Base-by-base conservation (phyloP, 2,888 invertebrate species). In the Biston stratarius region DNA sequence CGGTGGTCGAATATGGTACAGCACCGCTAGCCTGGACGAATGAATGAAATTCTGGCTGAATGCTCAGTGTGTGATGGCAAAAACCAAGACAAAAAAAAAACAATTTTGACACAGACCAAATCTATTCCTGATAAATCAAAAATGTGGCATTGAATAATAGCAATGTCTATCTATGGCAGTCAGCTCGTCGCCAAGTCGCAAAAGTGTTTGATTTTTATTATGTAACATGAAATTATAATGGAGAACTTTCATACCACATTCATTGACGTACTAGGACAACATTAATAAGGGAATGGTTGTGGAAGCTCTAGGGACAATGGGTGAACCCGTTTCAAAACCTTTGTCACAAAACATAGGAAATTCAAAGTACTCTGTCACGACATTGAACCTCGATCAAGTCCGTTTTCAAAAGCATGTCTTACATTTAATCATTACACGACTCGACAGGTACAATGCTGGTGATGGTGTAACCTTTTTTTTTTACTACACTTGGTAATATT, bases 331-430 rank as follows among this genome's bases (percentile, higher is more conserved):
- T 48, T 59, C 42, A 48, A 59, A 45, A 49, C 49, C 40, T 59
- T 33, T n/a, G 9, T 59, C 58, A 38, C 12, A 38, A n/a, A 6
- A 49, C 6, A 24, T 12, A 36, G 12, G 12, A 24, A 15, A 49
- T 24, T 59, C 12, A 45, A 49, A 24, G 24, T 24, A 24, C 9
- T 47, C 58, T 58, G 47, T 34, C 47, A 38, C 47, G 11, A 34
- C 11, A n/a, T 33, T 33, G 56, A 9, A 45, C 58, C 58, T 58
- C 47, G 34, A 47, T 58, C 58, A 58, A 47, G 47, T 48, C 36
- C 14, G 45, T 15, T 44, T 36, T 48, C 58, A 38, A 11, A 38
- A 45, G 36, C n/a, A 34, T 34, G 49, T 45, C 9, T 10, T 44
- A 45, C 14, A 34, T 45, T 56, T 55, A 11, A 42, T 42, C 14